A percentile compares a stretch with the other conserved stretches of the same genome.
Conservation (phyloP, 2,888 invertebrate species). For the Metellina segmentata region DNA sequence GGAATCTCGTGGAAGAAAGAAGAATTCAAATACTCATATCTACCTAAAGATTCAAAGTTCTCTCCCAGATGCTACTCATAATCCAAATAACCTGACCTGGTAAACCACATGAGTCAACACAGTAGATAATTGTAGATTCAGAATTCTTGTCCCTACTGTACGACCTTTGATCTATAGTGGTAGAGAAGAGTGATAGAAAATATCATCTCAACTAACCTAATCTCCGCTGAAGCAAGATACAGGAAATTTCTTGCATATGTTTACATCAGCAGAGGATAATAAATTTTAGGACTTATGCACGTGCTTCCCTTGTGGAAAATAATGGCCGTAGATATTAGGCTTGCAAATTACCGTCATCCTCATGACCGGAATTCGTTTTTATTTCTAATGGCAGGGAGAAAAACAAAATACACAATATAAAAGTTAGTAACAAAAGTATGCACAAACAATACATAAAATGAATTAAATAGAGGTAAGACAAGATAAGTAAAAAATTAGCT, state of each 20-base stretch:
- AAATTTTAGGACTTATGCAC: too few species aligned
- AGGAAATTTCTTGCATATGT: not conserved
- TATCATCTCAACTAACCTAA: not conserved
- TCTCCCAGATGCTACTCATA: constrained; percentile 3
- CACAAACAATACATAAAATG: too few species aligned
- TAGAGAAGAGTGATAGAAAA: not conserved
- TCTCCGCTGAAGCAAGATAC: not conserved
- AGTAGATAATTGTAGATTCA: constrained; percentile 10
- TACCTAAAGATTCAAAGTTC: constrained; percentile 20
- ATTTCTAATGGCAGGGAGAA: too few species aligned
- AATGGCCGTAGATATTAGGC: too few species aligned
- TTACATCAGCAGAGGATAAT: not conserved
- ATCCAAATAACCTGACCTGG: constrained; percentile 3
- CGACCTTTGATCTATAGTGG: constrained; percentile 5
- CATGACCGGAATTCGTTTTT: too few species aligned
- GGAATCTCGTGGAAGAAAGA: too few species aligned
- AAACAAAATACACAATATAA: too few species aligned
- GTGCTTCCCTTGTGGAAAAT: too few species aligned
- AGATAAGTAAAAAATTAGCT: too few species aligned
- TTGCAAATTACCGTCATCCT: too few species aligned
- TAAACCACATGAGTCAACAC: constrained; percentile 19
- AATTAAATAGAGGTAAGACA: too few species aligned
- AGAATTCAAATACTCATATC: constrained; percentile 13
- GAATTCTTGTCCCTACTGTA: not conserved
- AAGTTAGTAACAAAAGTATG: too few species aligned